phyloP scores from a whole-genome alignment of 2,797 vertebrate species.

The Carduelis carduelis region DNA sequence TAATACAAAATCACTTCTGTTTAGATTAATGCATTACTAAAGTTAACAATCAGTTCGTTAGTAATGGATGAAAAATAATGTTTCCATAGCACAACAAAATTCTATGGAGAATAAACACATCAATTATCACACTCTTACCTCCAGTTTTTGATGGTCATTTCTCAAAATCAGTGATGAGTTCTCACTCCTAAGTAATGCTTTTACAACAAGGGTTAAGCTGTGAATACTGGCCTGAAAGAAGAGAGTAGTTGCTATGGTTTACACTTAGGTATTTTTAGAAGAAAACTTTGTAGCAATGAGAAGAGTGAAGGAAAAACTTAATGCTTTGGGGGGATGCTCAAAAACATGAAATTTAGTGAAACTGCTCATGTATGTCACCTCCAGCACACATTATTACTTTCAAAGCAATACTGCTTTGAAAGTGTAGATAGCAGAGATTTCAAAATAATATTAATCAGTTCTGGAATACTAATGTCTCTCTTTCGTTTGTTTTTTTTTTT shows the following conservation, averaged over 20 bases:
- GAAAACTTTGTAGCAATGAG: neutral
- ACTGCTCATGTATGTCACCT: neutral
- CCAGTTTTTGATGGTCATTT: slow-evolving; percentile 71
- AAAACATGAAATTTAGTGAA: neutral
- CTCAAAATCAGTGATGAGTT: slow-evolving; percentile 80
- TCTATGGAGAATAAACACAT: neutral
- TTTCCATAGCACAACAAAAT: neutral
- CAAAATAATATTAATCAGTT: neutral
- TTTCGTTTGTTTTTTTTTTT: neutral
- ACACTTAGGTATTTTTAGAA: neutral
- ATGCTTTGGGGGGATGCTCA: neutral
- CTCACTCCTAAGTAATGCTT: slow-evolving; percentile 78
- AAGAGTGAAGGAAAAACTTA: neutral
- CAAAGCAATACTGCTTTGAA: neutral
- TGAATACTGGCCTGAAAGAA: slow-evolving; percentile 83
- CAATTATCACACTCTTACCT: slow-evolving; percentile 71
- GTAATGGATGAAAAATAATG: neutral
- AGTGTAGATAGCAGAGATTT: neutral
- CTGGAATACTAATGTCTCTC: neutral
- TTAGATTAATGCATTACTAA: neutral
- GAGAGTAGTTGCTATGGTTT: neutral
- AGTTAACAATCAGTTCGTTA: neutral
- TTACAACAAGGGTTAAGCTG: slow-evolving; percentile 80
- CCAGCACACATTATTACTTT: neutral
- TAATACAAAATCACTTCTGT: neutral